Evolutionary conservation across 2,888 invertebrate species (phyloP).

Genomic region (Drosophila atripex): DNA sequence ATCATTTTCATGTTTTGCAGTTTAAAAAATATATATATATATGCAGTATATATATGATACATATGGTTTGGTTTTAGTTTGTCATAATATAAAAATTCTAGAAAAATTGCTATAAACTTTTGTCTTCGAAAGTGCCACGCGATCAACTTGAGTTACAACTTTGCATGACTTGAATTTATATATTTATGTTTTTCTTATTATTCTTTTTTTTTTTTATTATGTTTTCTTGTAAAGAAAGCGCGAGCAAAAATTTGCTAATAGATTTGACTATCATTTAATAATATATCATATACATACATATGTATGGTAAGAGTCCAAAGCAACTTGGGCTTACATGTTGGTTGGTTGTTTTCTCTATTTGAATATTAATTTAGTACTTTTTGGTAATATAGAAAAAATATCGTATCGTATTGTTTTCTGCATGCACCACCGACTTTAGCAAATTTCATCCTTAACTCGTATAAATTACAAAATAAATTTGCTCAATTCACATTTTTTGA

Average conservation of each 20-base stretch:
- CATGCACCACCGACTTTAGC: constrained; percentile 58
- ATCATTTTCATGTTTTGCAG: constrained; percentile 48
- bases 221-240: constrained; percentile 75
- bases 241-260: constrained; percentile 83
- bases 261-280: constrained; percentile 72
- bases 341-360: constrained; percentile 28
- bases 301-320: constrained; percentile 64
- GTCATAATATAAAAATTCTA: constrained; percentile 81
- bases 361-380: constrained; percentile 51
- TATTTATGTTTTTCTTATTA: constrained; percentile 16
- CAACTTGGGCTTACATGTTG: constrained; percentile 51
- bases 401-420: constrained; percentile 65
- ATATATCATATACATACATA: constrained; percentile 32
- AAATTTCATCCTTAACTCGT: constrained; percentile 49
- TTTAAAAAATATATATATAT: constrained; percentile 69
- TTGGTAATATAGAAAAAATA: constrained; percentile 74
- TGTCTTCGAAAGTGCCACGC: constrained; percentile 55
- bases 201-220: constrained; percentile 30
- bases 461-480: constrained; percentile 62
- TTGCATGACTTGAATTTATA: constrained; percentile 43
- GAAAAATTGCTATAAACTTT: constrained; percentile 79
- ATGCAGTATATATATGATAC: constrained; percentile 44
- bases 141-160: constrained; percentile 52
- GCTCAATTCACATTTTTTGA: constrained; percentile 32
- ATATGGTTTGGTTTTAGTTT: constrained; percentile 50